Evolutionary conservation across 2,888 invertebrate species (phyloP).

Genomic region (Drosophila suboccidentalis): DNA sequence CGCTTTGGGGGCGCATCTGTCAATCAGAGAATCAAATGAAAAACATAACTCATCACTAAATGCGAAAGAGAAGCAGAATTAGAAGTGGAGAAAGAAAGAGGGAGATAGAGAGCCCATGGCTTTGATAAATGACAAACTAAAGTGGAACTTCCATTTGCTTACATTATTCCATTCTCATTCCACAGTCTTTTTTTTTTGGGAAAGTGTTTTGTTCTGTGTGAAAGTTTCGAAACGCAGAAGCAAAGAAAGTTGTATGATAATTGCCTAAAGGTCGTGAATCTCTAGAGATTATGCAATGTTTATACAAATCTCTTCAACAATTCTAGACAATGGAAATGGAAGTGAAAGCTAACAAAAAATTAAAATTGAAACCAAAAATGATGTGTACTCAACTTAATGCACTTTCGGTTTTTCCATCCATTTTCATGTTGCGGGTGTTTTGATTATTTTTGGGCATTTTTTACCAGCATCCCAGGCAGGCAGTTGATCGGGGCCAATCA

Average conservation of each 20-base stretch:
- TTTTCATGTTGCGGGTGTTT: slow-evolving; percentile 63
- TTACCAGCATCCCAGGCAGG: slow-evolving; percentile 33
- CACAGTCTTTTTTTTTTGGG: slow-evolving; percentile 24
- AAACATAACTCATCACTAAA: slow-evolving; percentile 63
- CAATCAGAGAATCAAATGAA: slow-evolving; percentile 70
- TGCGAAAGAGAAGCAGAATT: background rate
- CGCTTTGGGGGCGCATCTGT: slow-evolving; percentile 44
- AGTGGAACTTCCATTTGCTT: slow-evolving; percentile 45
- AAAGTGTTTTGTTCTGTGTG: slow-evolving; percentile 68
- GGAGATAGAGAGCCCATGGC: slow-evolving; percentile 9
- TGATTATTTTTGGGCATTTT: slow-evolving; percentile 34
- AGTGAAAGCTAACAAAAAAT: slow-evolving; percentile 62
- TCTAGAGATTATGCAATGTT: slow-evolving; percentile 67
- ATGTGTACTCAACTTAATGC: slow-evolving; percentile 63
- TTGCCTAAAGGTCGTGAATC: slow-evolving; percentile 65
- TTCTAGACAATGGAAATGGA: slow-evolving; percentile 65
- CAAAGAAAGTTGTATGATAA: slow-evolving; percentile 68
- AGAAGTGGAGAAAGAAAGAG: background rate
- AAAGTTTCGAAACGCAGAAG: slow-evolving; percentile 51
- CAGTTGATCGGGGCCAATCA: slow-evolving; percentile 38
- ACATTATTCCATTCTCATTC: slow-evolving; percentile 19
- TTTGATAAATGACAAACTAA: slow-evolving; percentile 71
- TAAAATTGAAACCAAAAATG: slow-evolving; percentile 14
- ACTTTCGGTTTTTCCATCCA: slow-evolving; percentile 67
- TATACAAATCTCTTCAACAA: slow-evolving; percentile 38